phyloP scores from a whole-genome alignment of 2,797 vertebrate species.

The Notolepis coatsorum region DNA sequence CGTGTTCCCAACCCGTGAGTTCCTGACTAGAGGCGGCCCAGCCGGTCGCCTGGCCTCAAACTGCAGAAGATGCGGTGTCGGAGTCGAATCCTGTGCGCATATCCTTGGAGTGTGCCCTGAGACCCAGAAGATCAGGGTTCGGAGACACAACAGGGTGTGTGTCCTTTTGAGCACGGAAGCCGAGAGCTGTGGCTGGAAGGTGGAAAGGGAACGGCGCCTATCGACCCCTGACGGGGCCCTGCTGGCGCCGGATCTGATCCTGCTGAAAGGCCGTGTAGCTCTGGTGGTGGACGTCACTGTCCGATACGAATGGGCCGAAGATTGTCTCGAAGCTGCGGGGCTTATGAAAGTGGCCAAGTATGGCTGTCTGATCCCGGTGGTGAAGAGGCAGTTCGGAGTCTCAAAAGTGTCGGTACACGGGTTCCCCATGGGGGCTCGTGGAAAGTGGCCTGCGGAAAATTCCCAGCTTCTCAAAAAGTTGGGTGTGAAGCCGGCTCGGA shows the following conservation, averaged over 20 bases:
- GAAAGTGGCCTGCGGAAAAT: background rate
- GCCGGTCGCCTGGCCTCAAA: accelerated
- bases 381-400: background rate
- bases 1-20: conserved; percentile 9
- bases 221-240: background rate
- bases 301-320: background rate
- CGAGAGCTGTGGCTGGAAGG: background rate
- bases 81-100: background rate
- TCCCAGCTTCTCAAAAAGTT: too few species aligned
- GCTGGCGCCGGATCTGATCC: conserved; percentile 7
- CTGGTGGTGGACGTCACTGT: conserved; percentile 14
- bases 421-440: background rate
- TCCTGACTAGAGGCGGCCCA: background rate
- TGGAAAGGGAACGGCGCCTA: background rate
- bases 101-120: conserved; percentile 8
- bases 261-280: background rate
- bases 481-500: too few species aligned
- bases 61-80: background rate
- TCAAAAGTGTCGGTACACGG: background rate
- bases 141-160: conserved; percentile 14
- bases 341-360: background rate
- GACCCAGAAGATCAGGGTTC: background rate
- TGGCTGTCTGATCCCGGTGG: too few species aligned
- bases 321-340: background rate
- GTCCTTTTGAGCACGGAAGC: background rate